Percentiles rank a stretch among this genome's conserved stretches.
phyloP scores from a whole-genome alignment of 2,113 vertebrate species.

The Rhinolophus ferrumequinum region DNA sequence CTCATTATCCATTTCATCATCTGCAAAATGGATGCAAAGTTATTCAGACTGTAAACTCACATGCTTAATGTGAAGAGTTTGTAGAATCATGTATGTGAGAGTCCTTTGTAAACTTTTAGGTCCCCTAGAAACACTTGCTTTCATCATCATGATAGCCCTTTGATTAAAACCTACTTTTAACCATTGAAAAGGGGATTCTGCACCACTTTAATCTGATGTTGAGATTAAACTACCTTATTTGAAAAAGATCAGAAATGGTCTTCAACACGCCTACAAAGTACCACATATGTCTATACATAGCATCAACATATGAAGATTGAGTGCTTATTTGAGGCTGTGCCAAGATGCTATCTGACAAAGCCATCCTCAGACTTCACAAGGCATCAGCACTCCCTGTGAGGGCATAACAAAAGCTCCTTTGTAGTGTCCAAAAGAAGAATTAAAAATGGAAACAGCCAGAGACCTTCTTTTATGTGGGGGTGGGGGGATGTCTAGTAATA shows the following conservation, averaged over 20 bases:
- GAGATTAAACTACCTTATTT: conserved; percentile 50
- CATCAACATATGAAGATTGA: conserved; percentile 57
- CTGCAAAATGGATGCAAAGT: neutral
- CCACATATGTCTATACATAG: conserved; percentile 21
- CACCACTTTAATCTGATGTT: conserved; percentile 45
- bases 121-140: conserved; percentile 15
- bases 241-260: conserved; percentile 69
- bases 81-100: neutral
- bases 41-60: neutral
- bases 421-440: conserved; percentile 56
- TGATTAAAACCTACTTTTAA: conserved; percentile 65
- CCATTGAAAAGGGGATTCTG: neutral
- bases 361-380: conserved; percentile 57
- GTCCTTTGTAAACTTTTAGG: neutral
- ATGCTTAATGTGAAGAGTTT: neutral
- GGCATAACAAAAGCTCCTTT: conserved; percentile 60
- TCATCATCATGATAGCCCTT: conserved; percentile 44
- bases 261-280: conserved; percentile 53
- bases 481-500: conserved; percentile 65
- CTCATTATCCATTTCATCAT: neutral
- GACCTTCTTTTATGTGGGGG: conserved; percentile 58
- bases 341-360: conserved; percentile 59
- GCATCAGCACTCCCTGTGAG: conserved; percentile 51
- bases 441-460: conserved; percentile 66
- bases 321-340: conserved; percentile 62